Evolutionary conservation across 2,797 vertebrate genomes (phyloP), one percentile per base, ranked within the genome.

Genomic region (Sarcoramphus papa): DNA sequence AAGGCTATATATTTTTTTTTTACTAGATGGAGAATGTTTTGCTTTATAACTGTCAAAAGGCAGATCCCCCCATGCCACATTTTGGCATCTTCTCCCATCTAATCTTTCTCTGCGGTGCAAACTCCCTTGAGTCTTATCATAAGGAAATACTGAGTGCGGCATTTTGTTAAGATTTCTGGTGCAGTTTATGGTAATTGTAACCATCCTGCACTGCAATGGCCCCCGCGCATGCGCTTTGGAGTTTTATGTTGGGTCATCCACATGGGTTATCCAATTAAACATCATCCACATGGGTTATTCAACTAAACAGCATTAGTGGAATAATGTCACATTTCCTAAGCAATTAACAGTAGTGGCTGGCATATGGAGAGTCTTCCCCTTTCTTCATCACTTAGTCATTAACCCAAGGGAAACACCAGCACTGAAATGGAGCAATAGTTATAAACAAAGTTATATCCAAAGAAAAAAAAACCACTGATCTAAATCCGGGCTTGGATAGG

Each of bases 171-270:
- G 67, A 59, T 65, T 85, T 83, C 62, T 89, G 14, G 20, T 64
- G 69, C 79, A 64, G 53, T 72, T 77, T 78, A 51, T 20, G 8
- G 59, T 54, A 88, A 67, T 35, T 83, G 74, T 30, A 62, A 92
- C 60, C 73, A 68, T 48, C 74, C 67, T 7, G 2, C 57, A 31
- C 15, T 20, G 15, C 2, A 1, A 27, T 20, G 35, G 56, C 60
- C 51, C 60, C 51, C 7, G 3, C 4, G 8, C 11, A 10, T 0
- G 0, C 6, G 0, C 24, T 72, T 83, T 31, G 7, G 21, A 40
- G 22, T 28, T 79, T 35, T 56, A n/a, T 43, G 21, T 7, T 83
- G 80, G 33, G 30, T 35, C 60, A 64, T 41, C 47, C 70, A 20
- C 23, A 7, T 12, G 37, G 51, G 14, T 37, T 62, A 27, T 22